Base-by-base conservation (phyloP, 2,797 vertebrate genomes). In the Rhinogobio ventralis region DNA sequence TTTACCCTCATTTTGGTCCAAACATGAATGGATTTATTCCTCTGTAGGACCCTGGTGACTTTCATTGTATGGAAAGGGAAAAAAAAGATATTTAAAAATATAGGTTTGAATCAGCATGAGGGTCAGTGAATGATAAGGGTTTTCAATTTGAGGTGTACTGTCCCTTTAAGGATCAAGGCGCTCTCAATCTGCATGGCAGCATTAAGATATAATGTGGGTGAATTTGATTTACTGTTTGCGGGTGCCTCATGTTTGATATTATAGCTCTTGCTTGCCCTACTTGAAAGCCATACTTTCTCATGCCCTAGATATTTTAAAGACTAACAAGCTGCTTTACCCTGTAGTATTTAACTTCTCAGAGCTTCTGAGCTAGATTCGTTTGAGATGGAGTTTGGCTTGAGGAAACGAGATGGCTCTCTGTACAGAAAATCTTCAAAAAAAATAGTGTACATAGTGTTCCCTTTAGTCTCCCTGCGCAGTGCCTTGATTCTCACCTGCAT, bases 401-500 rank as follows among this genome's bases (percentile, higher is more conserved):
- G 75, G 5, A 84, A 68, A 46, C 49, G 30, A 77, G 9, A 42
- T 55, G 60, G 45, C 30, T 83, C 30, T 83, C 30, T 39, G 28
- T 62, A 67, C 6, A 46, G 4, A 75, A 42, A 60, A n/a, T 23
- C 49, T 33, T 60, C 17, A 8, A 11, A 68, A 51, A 14, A 23
- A 60, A 42, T 42, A 2, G 85, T 82, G 86, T 87, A 28, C 2
- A 7, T 62, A 78, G 85, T 85, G 66, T 84, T 69, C 76, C 25
- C 62, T 88, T 36, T 76, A 74, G 80, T 81, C 71, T 88, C 81
- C 82, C 72, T 90, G 90, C 86, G 79, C 90, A 93, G 95, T 94
- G 94, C 94, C 95, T 95, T 95, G 91, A 93, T 86, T 85, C 79
- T 76, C 90, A 87, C 93, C 88, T 87, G 80, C 42, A 86, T 80